Evolutionary conservation across 2,797 vertebrate species (phyloP).

Genomic region (Silurus lanzhouensis): DNA sequence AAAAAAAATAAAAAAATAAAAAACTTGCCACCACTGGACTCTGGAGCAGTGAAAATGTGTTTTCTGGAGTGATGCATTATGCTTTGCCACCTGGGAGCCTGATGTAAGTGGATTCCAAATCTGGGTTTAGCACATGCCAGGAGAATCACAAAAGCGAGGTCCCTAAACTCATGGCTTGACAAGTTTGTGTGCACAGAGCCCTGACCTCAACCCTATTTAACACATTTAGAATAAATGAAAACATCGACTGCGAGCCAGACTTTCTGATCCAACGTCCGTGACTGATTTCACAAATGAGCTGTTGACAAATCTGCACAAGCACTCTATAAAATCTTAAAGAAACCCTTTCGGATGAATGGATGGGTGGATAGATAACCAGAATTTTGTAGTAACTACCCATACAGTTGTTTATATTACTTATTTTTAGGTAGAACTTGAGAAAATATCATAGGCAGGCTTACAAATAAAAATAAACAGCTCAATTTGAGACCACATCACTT

Average conservation of each 20-base stretch:
- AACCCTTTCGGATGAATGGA: too few relatives aligned
- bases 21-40: not conserved
- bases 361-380: not conserved
- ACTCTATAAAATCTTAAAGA: too few relatives aligned
- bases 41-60: not conserved
- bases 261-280: not conserved
- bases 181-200: not conserved
- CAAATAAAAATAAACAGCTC: not conserved
- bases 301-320: not conserved
- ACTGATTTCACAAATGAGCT: not conserved
- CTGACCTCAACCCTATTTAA: not conserved
- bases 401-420: not conserved
- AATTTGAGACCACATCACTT: not conserved
- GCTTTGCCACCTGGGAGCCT: not conserved
- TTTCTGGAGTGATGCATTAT: not conserved
- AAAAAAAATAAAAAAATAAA: too few relatives aligned
- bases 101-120: not conserved
- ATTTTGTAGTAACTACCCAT: not conserved
- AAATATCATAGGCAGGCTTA: not conserved
- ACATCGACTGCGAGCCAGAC: too few relatives aligned
- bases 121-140: not conserved
- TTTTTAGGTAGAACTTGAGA: not conserved
- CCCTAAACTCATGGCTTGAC: not conserved
- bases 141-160: not conserved
- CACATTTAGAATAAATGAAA: not conserved